These are phyloP conservation scores for Strigamia maritima DNA, from an alignment of 2,888 invertebrate species.

Conservation along the genomic window DNA sequence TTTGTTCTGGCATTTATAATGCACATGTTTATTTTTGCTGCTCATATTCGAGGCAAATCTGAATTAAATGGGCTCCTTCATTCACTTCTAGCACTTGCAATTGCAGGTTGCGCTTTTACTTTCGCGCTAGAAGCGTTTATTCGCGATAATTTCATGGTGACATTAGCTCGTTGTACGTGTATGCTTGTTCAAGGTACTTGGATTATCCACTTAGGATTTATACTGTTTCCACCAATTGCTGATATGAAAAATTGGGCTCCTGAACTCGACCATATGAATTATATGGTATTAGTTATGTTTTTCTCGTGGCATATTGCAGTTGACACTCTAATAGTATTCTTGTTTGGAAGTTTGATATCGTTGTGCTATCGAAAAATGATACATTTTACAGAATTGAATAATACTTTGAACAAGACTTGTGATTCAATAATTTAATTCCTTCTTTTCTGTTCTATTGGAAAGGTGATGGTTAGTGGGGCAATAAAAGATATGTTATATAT, in stretches of 20 bases:
- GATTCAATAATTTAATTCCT: no score
- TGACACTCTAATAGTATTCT: no score
- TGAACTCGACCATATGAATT: slow-evolving; percentile 48
- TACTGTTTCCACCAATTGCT: slow-evolving; percentile 54
- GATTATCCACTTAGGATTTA: slow-evolving; percentile 57
- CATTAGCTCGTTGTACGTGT: slow-evolving; percentile 52
- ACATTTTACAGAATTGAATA: no score
- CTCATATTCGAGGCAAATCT: no score
- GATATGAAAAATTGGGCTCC: slow-evolving; percentile 49
- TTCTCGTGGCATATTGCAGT: slow-evolving; percentile 43
- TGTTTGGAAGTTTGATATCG: no score
- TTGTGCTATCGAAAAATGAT: no score
- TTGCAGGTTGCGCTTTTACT: slow-evolving; percentile 49
- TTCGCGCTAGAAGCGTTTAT: slow-evolving; percentile 51
- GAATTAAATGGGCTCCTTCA: no score
- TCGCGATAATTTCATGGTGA: slow-evolving; percentile 50
- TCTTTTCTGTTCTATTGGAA: no score
- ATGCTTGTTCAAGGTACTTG: slow-evolving; percentile 57
- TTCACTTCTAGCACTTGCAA: slow-evolving; percentile 47
- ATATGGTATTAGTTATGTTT: slow-evolving; percentile 54
- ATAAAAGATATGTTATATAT: no score
- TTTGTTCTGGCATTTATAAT: slow-evolving; percentile 52
- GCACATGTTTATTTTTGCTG: slow-evolving; percentile 49
- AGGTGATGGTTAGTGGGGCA: no score
- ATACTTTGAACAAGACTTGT: no score